Conservation (phyloP, 2,888 invertebrate species). For the Thera obeliscata region DNA sequence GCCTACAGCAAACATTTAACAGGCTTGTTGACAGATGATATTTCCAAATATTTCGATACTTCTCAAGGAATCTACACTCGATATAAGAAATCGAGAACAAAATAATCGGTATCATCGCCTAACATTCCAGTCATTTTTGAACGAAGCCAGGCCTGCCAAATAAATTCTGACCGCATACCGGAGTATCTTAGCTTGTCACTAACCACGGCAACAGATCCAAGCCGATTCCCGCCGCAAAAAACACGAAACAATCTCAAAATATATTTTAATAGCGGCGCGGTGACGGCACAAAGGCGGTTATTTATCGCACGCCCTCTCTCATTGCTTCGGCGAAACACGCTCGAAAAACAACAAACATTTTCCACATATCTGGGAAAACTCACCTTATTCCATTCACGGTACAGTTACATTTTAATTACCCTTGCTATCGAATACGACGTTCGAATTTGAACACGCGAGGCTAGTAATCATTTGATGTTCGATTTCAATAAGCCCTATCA, state of each 20-base stretch:
- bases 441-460: constrained; percentile 66
- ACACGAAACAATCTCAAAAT: constrained; percentile 74
- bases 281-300: constrained; percentile 83
- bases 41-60: neutral
- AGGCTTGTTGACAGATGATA: neutral
- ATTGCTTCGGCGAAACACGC: constrained; percentile 73
- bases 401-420: constrained; percentile 63
- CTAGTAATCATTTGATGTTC: constrained; percentile 81
- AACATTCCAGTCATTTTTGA: constrained; percentile 24
- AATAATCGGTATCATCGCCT: constrained; percentile 12
- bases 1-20: neutral
- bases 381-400: constrained; percentile 55
- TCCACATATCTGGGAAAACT: constrained; percentile 49
- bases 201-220: constrained; percentile 54
- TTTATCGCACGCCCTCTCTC: constrained; percentile 84
- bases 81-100: constrained; percentile 10
- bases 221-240: constrained; percentile 67
- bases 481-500: constrained; percentile 76
- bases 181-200: constrained; percentile 48
- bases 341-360: constrained; percentile 72
- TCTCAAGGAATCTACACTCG: constrained; percentile 1
- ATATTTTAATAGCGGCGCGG: constrained; percentile 81
- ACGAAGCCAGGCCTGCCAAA: constrained; percentile 34
- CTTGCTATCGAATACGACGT: constrained; percentile 63
- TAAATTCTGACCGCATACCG: constrained; percentile 61